Conservation (phyloP, 2,113 vertebrate species). For the Dicentrarchus labrax region DNA sequence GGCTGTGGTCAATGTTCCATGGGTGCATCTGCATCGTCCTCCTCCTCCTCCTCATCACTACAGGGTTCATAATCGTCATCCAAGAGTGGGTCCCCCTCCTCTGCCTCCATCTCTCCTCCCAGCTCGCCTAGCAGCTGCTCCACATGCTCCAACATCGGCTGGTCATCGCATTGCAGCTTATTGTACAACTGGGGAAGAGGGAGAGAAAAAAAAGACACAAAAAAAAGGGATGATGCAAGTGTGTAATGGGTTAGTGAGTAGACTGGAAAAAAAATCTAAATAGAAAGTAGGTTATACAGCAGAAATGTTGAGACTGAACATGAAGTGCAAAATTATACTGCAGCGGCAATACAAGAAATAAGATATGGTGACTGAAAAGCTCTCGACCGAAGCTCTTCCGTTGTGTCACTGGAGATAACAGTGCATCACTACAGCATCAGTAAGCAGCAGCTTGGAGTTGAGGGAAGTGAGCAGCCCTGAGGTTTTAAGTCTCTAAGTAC, state of each 20-base stretch:
- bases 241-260: neutral
- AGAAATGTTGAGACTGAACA: slow-evolving; percentile 23
- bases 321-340: slow-evolving; percentile 28
- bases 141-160: slow-evolving; percentile 81
- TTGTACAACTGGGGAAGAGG: slow-evolving; percentile 77
- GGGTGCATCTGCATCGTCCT: slow-evolving; percentile 67
- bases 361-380: slow-evolving; percentile 42
- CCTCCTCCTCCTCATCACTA: slow-evolving; percentile 76
- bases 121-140: slow-evolving; percentile 85
- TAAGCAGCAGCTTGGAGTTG: slow-evolving; percentile 46
- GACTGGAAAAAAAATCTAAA: slow-evolving; percentile 21
- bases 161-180: slow-evolving; percentile 86
- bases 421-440: slow-evolving; percentile 30
- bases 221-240: slow-evolving; percentile 21
- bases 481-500: slow-evolving; percentile 62
- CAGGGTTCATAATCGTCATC: slow-evolving; percentile 79
- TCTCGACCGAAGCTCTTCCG: slow-evolving; percentile 21
- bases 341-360: slow-evolving; percentile 31
- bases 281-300: slow-evolving; percentile 35
- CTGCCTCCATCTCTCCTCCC: slow-evolving; percentile 75
- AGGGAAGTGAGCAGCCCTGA: slow-evolving; percentile 50
- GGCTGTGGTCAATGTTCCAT: slow-evolving; percentile 83
- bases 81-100: slow-evolving; percentile 55
- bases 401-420: slow-evolving; percentile 46
- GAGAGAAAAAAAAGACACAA: neutral